A percentile compares a stretch with the other conserved stretches of the same genome.
Evolutionary conservation across 2,888 invertebrate genomes (phyloP).

Genomic region (Spodoptera littoralis): DNA sequence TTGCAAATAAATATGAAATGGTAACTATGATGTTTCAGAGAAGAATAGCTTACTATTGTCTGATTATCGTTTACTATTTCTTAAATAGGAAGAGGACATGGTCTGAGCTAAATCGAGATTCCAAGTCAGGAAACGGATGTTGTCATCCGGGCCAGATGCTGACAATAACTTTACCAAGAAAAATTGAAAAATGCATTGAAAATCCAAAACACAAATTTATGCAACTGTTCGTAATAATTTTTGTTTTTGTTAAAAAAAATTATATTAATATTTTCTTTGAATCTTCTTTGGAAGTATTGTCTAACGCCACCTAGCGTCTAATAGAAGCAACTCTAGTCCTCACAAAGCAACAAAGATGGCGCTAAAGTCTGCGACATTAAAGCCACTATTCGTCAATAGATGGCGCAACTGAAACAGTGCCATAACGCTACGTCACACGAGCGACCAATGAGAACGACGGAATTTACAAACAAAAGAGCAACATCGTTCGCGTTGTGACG

Average conservation of each 20-base stretch:
- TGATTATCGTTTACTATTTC: not conserved
- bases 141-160: slow-evolving; percentile 15
- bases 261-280: too few species aligned
- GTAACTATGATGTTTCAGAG: too few species aligned
- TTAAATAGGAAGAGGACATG: not conserved
- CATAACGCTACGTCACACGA: slow-evolving; percentile 29
- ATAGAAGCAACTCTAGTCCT: slow-evolving; percentile 7
- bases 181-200: not conserved
- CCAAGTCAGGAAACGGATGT: slow-evolving; percentile 32
- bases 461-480: slow-evolving; percentile 58
- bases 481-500: slow-evolving; percentile 71
- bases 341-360: slow-evolving; percentile 5
- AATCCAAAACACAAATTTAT: not conserved
- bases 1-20: too few species aligned
- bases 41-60: too few species aligned
- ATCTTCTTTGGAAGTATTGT: not conserved
- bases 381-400: slow-evolving; percentile 48
- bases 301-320: slow-evolving; percentile 51
- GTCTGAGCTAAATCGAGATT: slow-evolving; percentile 32
- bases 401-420: slow-evolving; percentile 34
- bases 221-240: not conserved
- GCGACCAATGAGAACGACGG: slow-evolving; percentile 69
- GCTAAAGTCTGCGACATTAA: not conserved
- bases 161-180: not conserved
- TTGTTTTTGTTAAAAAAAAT: not conserved